Base-by-base conservation (phyloP, 2,888 invertebrate species). In the Plutella xylostella region DNA sequence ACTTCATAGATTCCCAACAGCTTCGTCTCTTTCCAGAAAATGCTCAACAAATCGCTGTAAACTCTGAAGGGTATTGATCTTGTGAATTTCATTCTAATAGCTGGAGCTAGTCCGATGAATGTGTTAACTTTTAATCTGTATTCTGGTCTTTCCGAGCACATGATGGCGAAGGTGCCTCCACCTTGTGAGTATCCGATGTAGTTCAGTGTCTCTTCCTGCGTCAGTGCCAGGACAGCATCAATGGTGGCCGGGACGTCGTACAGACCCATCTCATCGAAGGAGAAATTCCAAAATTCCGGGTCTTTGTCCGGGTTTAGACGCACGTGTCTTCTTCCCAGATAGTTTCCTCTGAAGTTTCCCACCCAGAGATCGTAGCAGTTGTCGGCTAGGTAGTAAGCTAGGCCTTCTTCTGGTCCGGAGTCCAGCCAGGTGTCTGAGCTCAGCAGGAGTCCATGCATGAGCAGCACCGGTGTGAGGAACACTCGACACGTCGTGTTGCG, bases 111-210 rank as follows among this genome's bases (percentile, higher is more conserved):
- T 9, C 5, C 22, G 9, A 40, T 40, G 15, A 14, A 14, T 7
- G 25, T 11, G 25, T 40, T 14, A 6, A 15, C 12, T 4, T 40
- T 40, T 7, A 25, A 14, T 3, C 15, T 11, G 14, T 34, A 40
- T 11, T 39, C 31, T 33, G 39, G 40, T 15, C 33, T 19, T 19
- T 33, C 34, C 5, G 39, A 14, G 34, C 45, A 45, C 11, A 33
- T n/a, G 9, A 45, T 45, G 9, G 33, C 4, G 17, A 33, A 19
- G 7, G 21, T 31, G 33, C 15, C 40, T 20, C 33, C 45, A 15
- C 45, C 45, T 31, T 40, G 31, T 17, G 45, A 45, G 18, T 33
- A 45, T 12, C 45, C 45, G 12, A 45, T 39, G 40, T 33, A 45
- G 25, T 33, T 31, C 5, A 45, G n/a, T 22, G 3, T 6, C 15